phyloP scores from a whole-genome alignment of 2,113 vertebrate species.

The Chloebia gouldiae region DNA sequence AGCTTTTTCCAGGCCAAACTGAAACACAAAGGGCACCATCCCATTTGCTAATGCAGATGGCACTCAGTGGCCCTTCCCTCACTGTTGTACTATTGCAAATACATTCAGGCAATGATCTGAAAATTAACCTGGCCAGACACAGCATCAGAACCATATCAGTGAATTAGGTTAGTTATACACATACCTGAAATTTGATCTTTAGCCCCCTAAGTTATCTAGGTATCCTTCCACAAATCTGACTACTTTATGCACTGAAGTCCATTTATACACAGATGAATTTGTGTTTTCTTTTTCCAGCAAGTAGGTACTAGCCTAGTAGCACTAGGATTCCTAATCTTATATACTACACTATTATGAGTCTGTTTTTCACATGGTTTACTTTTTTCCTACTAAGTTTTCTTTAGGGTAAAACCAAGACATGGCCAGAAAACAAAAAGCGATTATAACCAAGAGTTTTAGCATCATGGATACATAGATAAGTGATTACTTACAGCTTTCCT shows the following conservation, averaged over 20 bases:
- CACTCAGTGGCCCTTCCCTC: background rate
- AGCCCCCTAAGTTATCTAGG: background rate
- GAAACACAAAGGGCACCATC: background rate
- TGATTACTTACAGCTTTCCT: slow-evolving; percentile 87
- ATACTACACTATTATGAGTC: background rate
- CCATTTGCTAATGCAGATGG: background rate
- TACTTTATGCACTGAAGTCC: background rate
- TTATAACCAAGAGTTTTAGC: background rate
- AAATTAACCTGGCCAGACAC: background rate
- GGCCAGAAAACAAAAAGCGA: background rate
- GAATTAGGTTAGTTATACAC: background rate
- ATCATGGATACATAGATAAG: background rate
- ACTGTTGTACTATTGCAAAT: background rate
- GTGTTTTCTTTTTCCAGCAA: background rate
- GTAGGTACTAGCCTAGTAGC: background rate
- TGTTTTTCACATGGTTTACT: background rate
- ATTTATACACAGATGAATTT: background rate
- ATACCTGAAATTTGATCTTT: background rate
- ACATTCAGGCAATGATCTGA: background rate
- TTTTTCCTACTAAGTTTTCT: background rate
- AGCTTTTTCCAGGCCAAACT: background rate
- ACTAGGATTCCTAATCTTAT: background rate
- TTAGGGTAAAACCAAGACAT: background rate
- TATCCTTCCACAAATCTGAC: background rate
- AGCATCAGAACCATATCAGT: accelerated